phyloP scores from a whole-genome alignment of 2,888 invertebrate genomes.

The Belgica antarctica region DNA sequence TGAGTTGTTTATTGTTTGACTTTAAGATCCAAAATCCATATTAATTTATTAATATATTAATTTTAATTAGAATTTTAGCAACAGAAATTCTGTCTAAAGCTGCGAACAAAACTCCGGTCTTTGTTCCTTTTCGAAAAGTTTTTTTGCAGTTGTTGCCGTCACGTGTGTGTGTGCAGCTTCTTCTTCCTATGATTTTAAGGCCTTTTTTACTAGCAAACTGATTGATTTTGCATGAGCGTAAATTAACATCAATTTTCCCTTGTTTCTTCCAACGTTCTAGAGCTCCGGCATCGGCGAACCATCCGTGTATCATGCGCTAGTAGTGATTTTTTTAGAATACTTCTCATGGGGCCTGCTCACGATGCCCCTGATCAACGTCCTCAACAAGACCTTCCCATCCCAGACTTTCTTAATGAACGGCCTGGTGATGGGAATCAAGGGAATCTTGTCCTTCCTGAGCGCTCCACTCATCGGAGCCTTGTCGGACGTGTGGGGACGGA shows the following conservation, averaged over 20 bases:
- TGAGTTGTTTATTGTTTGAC: no score
- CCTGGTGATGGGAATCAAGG: slow-evolving; percentile 97
- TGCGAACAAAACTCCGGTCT: no score
- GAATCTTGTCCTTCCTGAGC: slow-evolving; percentile 93
- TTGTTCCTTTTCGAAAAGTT: no score
- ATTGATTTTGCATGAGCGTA: neutral
- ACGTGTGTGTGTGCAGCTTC: slow-evolving; percentile 16
- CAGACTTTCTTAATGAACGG: slow-evolving; percentile 99
- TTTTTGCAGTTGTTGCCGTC: slow-evolving; percentile 27
- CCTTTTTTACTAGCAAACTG: neutral
- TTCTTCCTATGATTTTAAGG: neutral
- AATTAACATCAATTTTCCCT: neutral
- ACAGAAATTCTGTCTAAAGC: no score
- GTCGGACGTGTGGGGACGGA: slow-evolving; percentile 97
- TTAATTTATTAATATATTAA: no score
- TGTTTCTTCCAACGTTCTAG: slow-evolving; percentile 57
- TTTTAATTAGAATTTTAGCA: no score
- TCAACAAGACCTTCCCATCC: slow-evolving; percentile 97
- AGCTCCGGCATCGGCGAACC: slow-evolving; percentile 88
- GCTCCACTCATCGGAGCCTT: slow-evolving; percentile 96
- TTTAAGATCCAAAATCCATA: no score
- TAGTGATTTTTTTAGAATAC: slow-evolving; percentile 99
- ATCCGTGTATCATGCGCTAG: slow-evolving; percentile 96
- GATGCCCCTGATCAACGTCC: slow-evolving; percentile 91
- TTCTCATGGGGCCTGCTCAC: slow-evolving; percentile 99